These are phyloP conservation scores for Caenorhabditis inopinata DNA, from an alignment of 1,140 invertebrate species.

Conservation along the genomic window DNA sequence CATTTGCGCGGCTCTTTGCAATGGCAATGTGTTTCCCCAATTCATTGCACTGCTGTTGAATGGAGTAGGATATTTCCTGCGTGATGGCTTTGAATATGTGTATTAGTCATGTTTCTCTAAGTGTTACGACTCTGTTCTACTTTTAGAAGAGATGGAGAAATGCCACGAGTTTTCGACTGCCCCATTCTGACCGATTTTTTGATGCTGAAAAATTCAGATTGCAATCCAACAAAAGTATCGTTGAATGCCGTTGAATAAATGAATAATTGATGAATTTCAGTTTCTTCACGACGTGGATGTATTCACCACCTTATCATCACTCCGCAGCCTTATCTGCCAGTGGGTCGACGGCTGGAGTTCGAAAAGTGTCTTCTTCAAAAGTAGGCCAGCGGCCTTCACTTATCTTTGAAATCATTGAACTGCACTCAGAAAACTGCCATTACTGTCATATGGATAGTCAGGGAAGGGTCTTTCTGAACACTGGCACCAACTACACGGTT, in stretches of 20 bases:
- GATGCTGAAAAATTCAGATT: background rate
- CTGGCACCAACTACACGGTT: background rate
- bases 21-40: no score
- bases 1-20: no score
- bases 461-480: background rate
- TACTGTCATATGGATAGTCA: background rate
- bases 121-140: no score
- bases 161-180: background rate
- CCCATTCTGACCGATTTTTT: background rate
- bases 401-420: background rate
- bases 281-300: constrained; percentile 12
- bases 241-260: no score
- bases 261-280: background rate
- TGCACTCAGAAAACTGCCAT: background rate
- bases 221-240: background rate
- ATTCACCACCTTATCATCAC: background rate
- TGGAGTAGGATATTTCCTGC: no score
- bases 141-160: background rate
- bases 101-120: no score
- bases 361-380: background rate
- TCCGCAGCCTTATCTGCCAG: background rate
- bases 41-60: no score
- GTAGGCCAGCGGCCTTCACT: no score
- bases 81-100: no score
- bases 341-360: background rate